Percentiles rank a stretch among this genome's conserved stretches.
Evolutionary conservation across 2,113 vertebrate genomes (phyloP).

Genomic region (Corvus cornix): DNA sequence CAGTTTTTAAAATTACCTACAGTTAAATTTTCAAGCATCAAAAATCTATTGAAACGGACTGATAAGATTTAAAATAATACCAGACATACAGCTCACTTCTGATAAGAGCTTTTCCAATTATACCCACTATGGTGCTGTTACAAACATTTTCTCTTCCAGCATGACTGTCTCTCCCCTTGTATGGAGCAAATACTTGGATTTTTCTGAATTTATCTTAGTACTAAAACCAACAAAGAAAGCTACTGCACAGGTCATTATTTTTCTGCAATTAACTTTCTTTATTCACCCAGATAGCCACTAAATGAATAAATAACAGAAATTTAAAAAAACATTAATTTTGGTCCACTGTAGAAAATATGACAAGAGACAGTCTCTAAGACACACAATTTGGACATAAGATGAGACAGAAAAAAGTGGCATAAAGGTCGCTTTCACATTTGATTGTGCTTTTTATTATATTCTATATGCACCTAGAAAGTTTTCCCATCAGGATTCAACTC

Average conservation of each 20-base stretch:
- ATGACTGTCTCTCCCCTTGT: background rate
- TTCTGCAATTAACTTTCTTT: background rate
- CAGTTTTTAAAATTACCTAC: background rate
- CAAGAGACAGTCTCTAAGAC: background rate
- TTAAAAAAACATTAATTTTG: background rate
- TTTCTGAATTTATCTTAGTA: background rate
- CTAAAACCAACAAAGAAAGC: background rate
- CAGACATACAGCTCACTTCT: background rate
- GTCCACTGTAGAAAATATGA: background rate
- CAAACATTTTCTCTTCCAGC: background rate
- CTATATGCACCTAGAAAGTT: background rate
- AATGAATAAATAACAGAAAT: background rate
- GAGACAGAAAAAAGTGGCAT: background rate
- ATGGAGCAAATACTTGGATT: background rate
- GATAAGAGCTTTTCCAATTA: background rate
- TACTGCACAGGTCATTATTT: background rate
- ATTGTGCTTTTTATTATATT: background rate
- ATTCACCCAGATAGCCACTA: background rate
- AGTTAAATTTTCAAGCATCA: background rate
- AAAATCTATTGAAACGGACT: background rate
- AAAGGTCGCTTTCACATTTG: background rate
- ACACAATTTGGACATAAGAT: background rate
- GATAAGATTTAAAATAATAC: constrained; percentile 3
- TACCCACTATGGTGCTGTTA: background rate
- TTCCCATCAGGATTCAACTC: background rate